Evolutionary conservation across 1,140 invertebrate species (phyloP).

Genomic region (Telenomus remus): DNA sequence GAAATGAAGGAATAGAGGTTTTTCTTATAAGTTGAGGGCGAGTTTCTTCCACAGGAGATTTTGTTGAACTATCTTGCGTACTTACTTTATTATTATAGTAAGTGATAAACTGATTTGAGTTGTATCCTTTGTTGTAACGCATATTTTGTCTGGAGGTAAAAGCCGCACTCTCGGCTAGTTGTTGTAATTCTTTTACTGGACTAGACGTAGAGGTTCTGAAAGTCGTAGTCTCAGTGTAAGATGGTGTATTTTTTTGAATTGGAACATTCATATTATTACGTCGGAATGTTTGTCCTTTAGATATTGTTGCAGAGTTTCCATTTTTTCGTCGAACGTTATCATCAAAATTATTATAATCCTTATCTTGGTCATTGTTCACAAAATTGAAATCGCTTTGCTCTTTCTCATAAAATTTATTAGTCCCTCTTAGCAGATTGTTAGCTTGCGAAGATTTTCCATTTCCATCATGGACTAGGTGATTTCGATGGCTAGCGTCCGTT

Average conservation of each 20-base stretch:
- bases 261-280: slow-evolving; percentile 54
- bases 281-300: slow-evolving; percentile 38
- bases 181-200: slow-evolving; percentile 80
- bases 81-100: slow-evolving; percentile 52
- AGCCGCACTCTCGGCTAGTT: slow-evolving; percentile 83
- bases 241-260: slow-evolving; percentile 62
- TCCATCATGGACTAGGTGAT: slow-evolving; percentile 59
- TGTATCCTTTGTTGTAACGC: slow-evolving; percentile 66
- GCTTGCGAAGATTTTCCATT: slow-evolving; percentile 56
- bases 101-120: slow-evolving; percentile 62
- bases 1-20: slow-evolving; percentile 56
- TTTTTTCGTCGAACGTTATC: slow-evolving; percentile 55
- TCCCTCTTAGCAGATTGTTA: slow-evolving; percentile 55
- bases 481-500: slow-evolving; percentile 50
- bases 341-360: slow-evolving; percentile 60
- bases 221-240: slow-evolving; percentile 70
- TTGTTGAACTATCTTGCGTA: slow-evolving; percentile 34
- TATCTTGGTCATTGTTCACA: slow-evolving; percentile 56
- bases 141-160: slow-evolving; percentile 79
- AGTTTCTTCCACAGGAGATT: slow-evolving; percentile 30
- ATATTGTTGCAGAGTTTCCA: slow-evolving; percentile 48
- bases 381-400: slow-evolving; percentile 55
- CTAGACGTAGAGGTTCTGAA: slow-evolving; percentile 66
- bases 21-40: slow-evolving; percentile 20
- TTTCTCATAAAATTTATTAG: slow-evolving; percentile 56